Conservation (phyloP, 2,797 vertebrate species). For the Schizopygopsis malacanthus region DNA sequence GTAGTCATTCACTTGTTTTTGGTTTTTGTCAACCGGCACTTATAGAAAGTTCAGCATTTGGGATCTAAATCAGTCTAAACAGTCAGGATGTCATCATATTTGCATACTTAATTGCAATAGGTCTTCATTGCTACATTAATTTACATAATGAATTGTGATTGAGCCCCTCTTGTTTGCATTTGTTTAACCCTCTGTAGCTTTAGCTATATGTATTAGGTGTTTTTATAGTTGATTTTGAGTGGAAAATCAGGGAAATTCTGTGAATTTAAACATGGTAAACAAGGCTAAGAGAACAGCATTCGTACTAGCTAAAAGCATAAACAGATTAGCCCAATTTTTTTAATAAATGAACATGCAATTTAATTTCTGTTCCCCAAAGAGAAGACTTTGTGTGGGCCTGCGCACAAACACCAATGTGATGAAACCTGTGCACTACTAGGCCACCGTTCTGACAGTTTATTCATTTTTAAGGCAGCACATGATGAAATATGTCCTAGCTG, state of each 20-base stretch:
- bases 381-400: background rate
- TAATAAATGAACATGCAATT: background rate
- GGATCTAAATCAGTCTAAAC: background rate
- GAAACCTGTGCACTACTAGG: background rate
- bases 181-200: background rate
- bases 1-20: background rate
- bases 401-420: background rate
- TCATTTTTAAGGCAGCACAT: conserved; percentile 10
- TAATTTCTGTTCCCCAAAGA: background rate
- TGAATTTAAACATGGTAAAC: background rate
- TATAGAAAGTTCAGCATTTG: background rate
- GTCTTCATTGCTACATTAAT: background rate
- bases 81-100: background rate
- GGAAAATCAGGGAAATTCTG: background rate
- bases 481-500: conserved; percentile 28
- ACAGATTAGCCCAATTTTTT: background rate
- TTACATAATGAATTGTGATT: background rate
- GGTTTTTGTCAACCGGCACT: background rate
- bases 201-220: background rate
- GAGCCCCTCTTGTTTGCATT: background rate
- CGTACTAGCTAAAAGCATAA: background rate
- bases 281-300: background rate
- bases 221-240: background rate
- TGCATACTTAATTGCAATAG: background rate
- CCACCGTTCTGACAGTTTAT: conserved; percentile 8